Evolutionary conservation across 2,888 invertebrate genomes (phyloP), one percentile per base, ranked within the genome.

Genomic region (Drosophila pegasa): DNA sequence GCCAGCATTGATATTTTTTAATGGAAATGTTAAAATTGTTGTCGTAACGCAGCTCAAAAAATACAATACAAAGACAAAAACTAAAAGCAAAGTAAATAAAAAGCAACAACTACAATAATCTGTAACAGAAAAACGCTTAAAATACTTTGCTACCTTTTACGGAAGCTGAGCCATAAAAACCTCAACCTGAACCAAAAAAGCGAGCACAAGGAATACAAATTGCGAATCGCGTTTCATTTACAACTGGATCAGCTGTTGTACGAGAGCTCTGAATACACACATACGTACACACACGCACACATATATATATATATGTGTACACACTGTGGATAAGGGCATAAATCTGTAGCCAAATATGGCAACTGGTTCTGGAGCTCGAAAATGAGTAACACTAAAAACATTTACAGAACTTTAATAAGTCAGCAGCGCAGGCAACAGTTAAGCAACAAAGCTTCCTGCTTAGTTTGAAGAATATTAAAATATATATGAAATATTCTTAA

Each of bases 61-160:
- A 20, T 51, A 10, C 50, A 54, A 38, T 20, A 22, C 7, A n/a
- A 35, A 54, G 61, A 33, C 18, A 55, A 51, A 58, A 54, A 57
- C 20, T 35, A 50, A 38, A 54, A 29, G 14, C 16, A 54, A 56
- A 52, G 33, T 37, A 62, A 52, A 70, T 38, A 61, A 58, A 60
- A 65, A 66, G 29, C 55, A 73, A 68, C 60, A 59, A 60, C 59
- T 52, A 55, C 59, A 70, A 69, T 77, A 72, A 86, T 77, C 66
- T 84, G 87, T 87, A 76, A 63, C 77, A 70, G 55, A 75, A 80
- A 80, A 88, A 84, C 66, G 89, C 78, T 85, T 81, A 89, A 86
- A 87, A 87, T 81, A 75, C 78, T 80, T 82, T 76, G 78, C 78
- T 74, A 73, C 88, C 89, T 81, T 86, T 89, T 89, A 89, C 77